Conservation (phyloP, 2,113 vertebrate species). For the Oreochromis spilurus region DNA sequence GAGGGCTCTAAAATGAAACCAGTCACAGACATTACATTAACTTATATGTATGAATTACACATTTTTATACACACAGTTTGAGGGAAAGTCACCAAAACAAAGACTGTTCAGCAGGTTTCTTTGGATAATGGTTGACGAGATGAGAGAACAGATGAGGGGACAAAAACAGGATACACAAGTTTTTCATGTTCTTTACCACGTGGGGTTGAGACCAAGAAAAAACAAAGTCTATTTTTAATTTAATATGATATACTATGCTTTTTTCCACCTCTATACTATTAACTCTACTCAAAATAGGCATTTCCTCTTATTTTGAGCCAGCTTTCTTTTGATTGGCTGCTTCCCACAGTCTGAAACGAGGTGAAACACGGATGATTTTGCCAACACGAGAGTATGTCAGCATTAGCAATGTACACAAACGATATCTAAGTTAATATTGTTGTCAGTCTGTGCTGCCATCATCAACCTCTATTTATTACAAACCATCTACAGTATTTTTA, state of each 20-base stretch:
- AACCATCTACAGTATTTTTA: neutral
- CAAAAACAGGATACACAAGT: neutral
- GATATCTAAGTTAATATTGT: neutral
- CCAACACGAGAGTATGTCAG: neutral
- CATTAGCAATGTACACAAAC: neutral
- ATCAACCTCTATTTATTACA: neutral
- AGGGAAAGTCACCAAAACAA: neutral
- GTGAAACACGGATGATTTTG: neutral
- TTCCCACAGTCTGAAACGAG: neutral
- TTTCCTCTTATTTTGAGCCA: neutral
- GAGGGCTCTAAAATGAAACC: constrained; percentile 28
- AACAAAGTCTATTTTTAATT: neutral
- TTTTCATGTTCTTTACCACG: neutral
- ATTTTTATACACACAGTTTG: neutral
- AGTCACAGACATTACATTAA: neutral
- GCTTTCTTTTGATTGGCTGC: fast-evolving
- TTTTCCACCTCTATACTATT: neutral
- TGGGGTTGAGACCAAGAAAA: neutral
- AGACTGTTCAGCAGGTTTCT: neutral
- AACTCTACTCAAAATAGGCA: neutral
- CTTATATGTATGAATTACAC: neutral
- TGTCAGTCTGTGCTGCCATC: neutral
- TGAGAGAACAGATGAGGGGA: neutral
- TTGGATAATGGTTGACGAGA: neutral
- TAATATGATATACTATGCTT: neutral